Conservation (phyloP, 2,113 vertebrate species). For the Larimichthys crocea region DNA sequence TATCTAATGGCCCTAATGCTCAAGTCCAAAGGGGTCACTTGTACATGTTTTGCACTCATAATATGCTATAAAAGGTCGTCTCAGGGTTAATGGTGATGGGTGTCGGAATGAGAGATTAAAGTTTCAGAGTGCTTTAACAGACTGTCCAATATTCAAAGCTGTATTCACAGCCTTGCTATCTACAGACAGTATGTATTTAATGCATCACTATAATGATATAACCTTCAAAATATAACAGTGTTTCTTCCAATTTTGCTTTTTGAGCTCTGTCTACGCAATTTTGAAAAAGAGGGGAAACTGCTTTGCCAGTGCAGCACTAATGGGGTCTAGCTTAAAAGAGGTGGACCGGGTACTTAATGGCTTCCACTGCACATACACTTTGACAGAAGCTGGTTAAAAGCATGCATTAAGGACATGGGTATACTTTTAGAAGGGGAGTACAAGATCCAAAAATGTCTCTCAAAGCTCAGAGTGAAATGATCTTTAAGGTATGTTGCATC, state of each 20-base stretch:
- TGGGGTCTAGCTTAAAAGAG: slow-evolving; percentile 14
- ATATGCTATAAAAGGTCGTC: not conserved
- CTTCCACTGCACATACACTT: not conserved
- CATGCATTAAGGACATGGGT: slow-evolving; percentile 21
- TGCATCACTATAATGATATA: slow-evolving; percentile 17
- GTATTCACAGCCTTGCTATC: not conserved
- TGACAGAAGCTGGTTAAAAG: slow-evolving; percentile 41
- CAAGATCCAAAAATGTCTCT: not conserved
- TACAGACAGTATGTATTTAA: not conserved
- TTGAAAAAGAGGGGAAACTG: not conserved
- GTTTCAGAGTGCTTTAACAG: not conserved
- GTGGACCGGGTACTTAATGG: slow-evolving; percentile 27
- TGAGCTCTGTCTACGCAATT: not conserved
- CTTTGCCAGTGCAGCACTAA: slow-evolving; percentile 12
- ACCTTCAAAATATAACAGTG: slow-evolving; percentile 14
- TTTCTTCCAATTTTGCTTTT: slow-evolving; percentile 14
- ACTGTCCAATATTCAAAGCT: not conserved
- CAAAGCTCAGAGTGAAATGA: not conserved
- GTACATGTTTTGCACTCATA: slow-evolving; percentile 4
- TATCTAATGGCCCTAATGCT: not conserved
- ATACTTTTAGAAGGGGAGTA: not conserved
- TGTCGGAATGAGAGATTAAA: not conserved
- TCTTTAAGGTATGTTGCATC: not conserved
- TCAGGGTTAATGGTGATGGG: slow-evolving; percentile 22
- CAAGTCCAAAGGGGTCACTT: not conserved